phyloP scores from a whole-genome alignment of 2,113 vertebrate species.

The Tor tambroides region DNA sequence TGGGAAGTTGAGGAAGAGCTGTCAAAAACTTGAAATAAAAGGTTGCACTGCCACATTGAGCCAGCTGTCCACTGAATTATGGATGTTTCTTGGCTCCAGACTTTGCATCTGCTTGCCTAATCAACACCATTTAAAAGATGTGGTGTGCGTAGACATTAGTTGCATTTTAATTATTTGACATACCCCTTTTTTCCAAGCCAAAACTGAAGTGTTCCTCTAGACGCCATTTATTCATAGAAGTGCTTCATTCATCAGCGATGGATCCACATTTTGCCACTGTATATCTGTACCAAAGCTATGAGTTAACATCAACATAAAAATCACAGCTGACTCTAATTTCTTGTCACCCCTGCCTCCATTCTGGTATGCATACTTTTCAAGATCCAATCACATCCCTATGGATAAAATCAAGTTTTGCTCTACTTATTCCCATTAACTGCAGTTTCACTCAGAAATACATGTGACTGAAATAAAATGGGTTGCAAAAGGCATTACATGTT shows the following conservation, averaged over 20 bases:
- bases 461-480: background rate
- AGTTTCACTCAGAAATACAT: background rate
- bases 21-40: slow-evolving; percentile 48
- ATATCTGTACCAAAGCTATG: background rate
- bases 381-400: background rate
- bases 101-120: slow-evolving; percentile 51
- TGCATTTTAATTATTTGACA: slow-evolving; percentile 54
- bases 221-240: background rate
- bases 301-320: background rate
- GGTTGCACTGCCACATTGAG: slow-evolving; percentile 30
- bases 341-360: background rate
- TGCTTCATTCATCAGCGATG: slow-evolving; percentile 15
- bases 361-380: background rate
- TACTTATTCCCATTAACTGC: background rate
- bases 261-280: background rate
- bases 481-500: background rate
- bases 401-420: background rate
- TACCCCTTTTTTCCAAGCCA: slow-evolving; percentile 5
- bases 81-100: slow-evolving; percentile 51
- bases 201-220: slow-evolving; percentile 2
- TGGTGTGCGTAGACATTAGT: slow-evolving; percentile 43
- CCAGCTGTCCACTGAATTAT: slow-evolving; percentile 58
- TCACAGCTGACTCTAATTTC: background rate
- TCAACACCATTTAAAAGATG: slow-evolving; percentile 49
- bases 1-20: slow-evolving; percentile 28